These are phyloP conservation scores for Paratrypauchen microcephalus DNA, from an alignment of 2,797 vertebrate genomes.

Conservation along the genomic window DNA sequence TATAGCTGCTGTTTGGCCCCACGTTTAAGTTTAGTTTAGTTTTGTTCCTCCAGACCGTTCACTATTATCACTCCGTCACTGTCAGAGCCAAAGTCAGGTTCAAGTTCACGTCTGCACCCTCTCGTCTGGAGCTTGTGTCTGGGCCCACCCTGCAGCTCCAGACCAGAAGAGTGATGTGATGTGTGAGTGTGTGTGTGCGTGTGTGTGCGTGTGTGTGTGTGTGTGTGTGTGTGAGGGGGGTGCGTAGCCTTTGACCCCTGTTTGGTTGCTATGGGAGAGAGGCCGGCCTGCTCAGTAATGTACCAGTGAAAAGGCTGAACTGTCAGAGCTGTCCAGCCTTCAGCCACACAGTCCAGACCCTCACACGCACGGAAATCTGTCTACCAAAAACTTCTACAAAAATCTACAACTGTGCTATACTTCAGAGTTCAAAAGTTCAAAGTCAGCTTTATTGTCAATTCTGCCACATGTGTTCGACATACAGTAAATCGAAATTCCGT, in stretches of 20 bases:
- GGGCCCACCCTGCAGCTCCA: slow-evolving; percentile 53
- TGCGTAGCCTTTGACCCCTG: slow-evolving; percentile 77
- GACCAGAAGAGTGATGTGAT: slow-evolving; percentile 24
- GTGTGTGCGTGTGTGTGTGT: neutral
- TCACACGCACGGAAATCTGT: slow-evolving; percentile 33
- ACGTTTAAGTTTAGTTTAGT: neutral
- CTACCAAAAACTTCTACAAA: too few species aligned
- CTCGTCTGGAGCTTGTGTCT: slow-evolving; percentile 51
- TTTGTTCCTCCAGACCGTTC: neutral
- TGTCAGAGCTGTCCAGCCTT: slow-evolving; percentile 93
- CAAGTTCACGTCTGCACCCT: slow-evolving; percentile 71
- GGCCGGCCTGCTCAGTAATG: slow-evolving; percentile 86
- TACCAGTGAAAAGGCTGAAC: slow-evolving; percentile 87
- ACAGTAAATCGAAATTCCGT: too few species aligned
- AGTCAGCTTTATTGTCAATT: too few species aligned
- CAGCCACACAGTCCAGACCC: slow-evolving; percentile 59
- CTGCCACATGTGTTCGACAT: too few species aligned
- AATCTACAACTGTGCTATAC: too few species aligned
- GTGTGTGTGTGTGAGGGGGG: slow-evolving; percentile 16
- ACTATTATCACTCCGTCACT: neutral
- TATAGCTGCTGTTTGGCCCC: neutral
- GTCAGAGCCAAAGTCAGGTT: slow-evolving; percentile 66
- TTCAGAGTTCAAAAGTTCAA: too few species aligned
- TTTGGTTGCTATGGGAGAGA: slow-evolving; percentile 92
- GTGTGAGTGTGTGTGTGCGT: neutral